phyloP scores from a whole-genome alignment of 2,888 invertebrate species.

The Bombylius discolor region DNA sequence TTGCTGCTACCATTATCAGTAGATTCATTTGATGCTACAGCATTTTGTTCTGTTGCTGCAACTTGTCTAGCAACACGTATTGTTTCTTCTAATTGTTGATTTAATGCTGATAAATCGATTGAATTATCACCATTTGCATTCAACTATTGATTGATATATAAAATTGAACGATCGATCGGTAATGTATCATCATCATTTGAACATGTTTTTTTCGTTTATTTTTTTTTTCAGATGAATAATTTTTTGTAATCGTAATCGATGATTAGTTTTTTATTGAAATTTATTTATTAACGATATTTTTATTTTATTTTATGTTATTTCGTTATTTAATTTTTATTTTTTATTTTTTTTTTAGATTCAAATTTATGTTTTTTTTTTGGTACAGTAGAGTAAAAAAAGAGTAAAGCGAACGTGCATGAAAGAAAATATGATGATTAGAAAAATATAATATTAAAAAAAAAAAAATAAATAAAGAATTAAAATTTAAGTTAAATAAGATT shows the following conservation, averaged over 20 bases:
- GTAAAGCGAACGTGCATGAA: background rate
- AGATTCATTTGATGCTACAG: slow-evolving; percentile 2
- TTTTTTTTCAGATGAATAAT: no score
- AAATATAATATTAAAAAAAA: background rate
- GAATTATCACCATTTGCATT: slow-evolving; percentile 23
- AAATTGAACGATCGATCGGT: no score
- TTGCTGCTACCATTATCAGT: slow-evolving; percentile 15
- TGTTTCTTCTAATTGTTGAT: slow-evolving; percentile 35
- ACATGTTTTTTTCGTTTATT: slow-evolving; percentile 17
- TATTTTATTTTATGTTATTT: background rate
- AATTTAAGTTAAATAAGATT: background rate
- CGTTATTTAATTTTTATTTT: background rate
- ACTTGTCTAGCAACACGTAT: slow-evolving; percentile 37
- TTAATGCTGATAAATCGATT: slow-evolving; percentile 34
- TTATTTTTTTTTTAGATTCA: background rate
- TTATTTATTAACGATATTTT: background rate
- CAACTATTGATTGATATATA: slow-evolving; percentile 5
- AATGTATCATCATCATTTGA: background rate
- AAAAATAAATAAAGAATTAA: no score
- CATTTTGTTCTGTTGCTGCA: background rate
- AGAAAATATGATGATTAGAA: background rate
- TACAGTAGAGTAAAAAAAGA: background rate
- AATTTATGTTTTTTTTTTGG: background rate
- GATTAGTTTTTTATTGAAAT: background rate
- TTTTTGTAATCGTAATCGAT: background rate